A percentile compares a stretch with the other conserved stretches of the same genome.
Evolutionary conservation across 35 echinoderm and acorn worm genomes (phyloP).

Genomic region (Ptychodera flava): DNA sequence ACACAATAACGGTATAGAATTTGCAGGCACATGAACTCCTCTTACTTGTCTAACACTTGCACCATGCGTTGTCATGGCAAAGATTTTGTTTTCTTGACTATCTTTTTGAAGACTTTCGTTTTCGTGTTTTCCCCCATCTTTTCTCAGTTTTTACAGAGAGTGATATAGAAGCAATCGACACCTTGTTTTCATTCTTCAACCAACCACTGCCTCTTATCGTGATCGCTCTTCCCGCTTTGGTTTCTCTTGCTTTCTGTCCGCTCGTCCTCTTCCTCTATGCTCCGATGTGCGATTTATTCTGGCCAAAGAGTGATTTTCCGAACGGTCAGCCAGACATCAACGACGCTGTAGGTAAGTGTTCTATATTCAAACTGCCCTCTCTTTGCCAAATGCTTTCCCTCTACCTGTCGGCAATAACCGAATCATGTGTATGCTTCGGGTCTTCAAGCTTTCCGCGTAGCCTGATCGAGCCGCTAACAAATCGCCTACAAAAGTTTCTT

Average conservation of each 20-base stretch:
- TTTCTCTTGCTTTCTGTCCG: constrained; percentile 58
- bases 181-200: constrained; percentile 41
- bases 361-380: not conserved
- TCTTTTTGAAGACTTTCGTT: no score
- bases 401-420: not conserved
- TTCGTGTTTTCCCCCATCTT: no score
- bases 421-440: no score
- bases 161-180: constrained; percentile 49
- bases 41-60: no score
- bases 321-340: constrained; percentile 45
- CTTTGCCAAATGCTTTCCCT: not conserved
- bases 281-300: constrained; percentile 20
- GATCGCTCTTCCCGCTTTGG: constrained; percentile 41
- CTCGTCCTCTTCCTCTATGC: constrained; percentile 41
- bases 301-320: constrained; percentile 35
- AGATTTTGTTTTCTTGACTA: no score
- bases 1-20: no score
- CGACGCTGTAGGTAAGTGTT: constrained; percentile 46
- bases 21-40: no score
- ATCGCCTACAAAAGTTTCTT: not conserved
- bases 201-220: constrained; percentile 24
- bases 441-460: no score
- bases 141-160: constrained; percentile 34
- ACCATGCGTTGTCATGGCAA: no score
- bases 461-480: not conserved